Base-by-base conservation (phyloP, 2,113 vertebrate genomes). In the Isurus oxyrinchus region DNA sequence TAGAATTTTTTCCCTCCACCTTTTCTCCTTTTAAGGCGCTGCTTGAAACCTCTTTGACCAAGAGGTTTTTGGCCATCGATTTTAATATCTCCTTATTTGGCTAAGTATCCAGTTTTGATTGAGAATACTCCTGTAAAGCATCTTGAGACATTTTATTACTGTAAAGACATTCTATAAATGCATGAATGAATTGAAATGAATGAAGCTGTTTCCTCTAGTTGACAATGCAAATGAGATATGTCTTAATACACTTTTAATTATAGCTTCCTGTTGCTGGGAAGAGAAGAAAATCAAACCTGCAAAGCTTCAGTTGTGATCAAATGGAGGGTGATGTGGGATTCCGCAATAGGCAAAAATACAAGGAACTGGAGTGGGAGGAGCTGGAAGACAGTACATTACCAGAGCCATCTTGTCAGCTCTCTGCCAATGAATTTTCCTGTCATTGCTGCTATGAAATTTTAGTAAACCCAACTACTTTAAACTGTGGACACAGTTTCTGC, bases 401-500 rank as follows among this genome's bases (percentile, higher is more conserved):
- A 21, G 97, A 96, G 55, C 1, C 4, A 23, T 94, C 59, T 0
- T 97, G 81, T 35, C 97, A 53, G 96, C 97, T 99, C 95, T 98
- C 98, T 0, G 98, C 98, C 21, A 97, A 97, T 0, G 99, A 99
- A 96, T 99, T 99, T 97, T 98, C 98, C 0, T 99, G 99, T 96
- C 99, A 99, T 97, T 99, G 99, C 97, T 99, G 99, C 96, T 99
- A 99, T 0, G 99, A 99, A 96, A 98, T 99, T 96, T 97, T 99
- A 91, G 97, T 99, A 76, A 98, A 99, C 96, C 99, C 99, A 96
- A 99, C 99, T 97, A 99, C 99, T 31, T 96, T 99, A 96, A 99
- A 98, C 97, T 99, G 99, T 10, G 99, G 99, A 11, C 99, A 99
- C n/a, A 99, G 98, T 97, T 99, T 99, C 97, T 99, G 99, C 96